phyloP scores from a whole-genome alignment of 2,888 invertebrate species.

The Hymenopus coronatus region DNA sequence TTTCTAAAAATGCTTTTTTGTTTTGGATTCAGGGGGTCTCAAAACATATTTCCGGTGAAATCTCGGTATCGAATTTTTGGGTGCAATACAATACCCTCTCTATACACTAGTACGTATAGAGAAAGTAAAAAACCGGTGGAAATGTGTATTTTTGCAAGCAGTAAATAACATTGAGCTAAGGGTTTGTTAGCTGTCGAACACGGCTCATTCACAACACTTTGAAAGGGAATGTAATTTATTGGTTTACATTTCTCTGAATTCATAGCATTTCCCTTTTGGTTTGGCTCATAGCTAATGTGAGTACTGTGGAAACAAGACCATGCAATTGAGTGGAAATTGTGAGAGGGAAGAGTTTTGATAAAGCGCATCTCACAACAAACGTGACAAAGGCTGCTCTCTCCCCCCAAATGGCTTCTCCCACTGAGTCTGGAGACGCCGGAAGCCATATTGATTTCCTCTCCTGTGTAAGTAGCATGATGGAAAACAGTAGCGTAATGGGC shows the following conservation, averaged over 20 bases:
- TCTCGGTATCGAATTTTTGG: too few relatives aligned
- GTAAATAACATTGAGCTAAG: too few relatives aligned
- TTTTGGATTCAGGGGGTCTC: too few relatives aligned
- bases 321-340: background rate
- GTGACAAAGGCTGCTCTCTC: conserved; percentile 41
- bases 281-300: background rate
- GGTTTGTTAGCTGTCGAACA: background rate
- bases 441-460: conserved; percentile 50
- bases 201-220: background rate
- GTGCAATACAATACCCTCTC: too few relatives aligned
- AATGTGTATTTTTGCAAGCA: too few relatives aligned
- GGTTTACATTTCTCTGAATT: background rate
- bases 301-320: background rate
- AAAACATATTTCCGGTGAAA: too few relatives aligned
- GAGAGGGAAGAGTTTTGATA: background rate
- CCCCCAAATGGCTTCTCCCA: conserved; percentile 50
- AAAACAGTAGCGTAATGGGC: conserved; percentile 28
- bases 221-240: background rate
- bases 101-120: too few relatives aligned
- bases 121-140: too few relatives aligned
- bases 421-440: conserved; percentile 40
- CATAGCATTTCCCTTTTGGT: background rate
- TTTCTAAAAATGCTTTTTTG: too few relatives aligned
- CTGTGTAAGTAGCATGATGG: conserved; percentile 25
- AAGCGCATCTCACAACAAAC: background rate